These are phyloP conservation scores for Motacilla alba DNA, from an alignment of 2,113 vertebrate genomes.

Conservation along the genomic window DNA sequence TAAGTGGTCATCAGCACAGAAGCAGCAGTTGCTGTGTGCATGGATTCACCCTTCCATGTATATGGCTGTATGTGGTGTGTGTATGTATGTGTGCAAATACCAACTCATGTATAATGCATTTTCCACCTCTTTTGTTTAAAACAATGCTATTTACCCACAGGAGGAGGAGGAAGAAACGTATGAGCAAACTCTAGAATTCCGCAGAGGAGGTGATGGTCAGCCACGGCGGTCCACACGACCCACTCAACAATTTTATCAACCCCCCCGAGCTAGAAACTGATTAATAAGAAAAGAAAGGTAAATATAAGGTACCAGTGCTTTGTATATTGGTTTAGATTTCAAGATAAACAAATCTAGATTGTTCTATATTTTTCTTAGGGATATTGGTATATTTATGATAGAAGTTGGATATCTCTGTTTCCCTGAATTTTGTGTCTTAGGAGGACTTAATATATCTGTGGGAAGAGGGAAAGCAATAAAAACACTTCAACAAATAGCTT, in stretches of 20 bases:
- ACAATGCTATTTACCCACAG: constrained; percentile 75
- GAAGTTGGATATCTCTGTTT: neutral
- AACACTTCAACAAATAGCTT: neutral
- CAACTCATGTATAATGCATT: neutral
- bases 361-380: neutral
- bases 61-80: neutral
- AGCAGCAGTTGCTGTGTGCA: neutral
- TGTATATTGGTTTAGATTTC: neutral
- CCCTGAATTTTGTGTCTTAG: neutral
- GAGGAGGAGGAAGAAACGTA: constrained; percentile 92
- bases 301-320: neutral
- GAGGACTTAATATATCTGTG: neutral
- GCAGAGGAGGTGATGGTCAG: constrained; percentile 92
- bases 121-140: constrained; percentile 39
- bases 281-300: constrained; percentile 59
- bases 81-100: neutral
- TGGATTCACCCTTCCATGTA: neutral
- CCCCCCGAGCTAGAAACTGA: constrained; percentile 93
- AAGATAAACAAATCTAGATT: neutral
- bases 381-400: neutral
- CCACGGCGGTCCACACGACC: constrained; percentile 87
- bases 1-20: neutral
- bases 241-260: constrained; percentile 97
- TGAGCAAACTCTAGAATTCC: constrained; percentile 93
- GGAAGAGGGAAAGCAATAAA: neutral